Base-by-base conservation (phyloP, 2,888 invertebrate genomes). In the Gasteruption jaculator region DNA sequence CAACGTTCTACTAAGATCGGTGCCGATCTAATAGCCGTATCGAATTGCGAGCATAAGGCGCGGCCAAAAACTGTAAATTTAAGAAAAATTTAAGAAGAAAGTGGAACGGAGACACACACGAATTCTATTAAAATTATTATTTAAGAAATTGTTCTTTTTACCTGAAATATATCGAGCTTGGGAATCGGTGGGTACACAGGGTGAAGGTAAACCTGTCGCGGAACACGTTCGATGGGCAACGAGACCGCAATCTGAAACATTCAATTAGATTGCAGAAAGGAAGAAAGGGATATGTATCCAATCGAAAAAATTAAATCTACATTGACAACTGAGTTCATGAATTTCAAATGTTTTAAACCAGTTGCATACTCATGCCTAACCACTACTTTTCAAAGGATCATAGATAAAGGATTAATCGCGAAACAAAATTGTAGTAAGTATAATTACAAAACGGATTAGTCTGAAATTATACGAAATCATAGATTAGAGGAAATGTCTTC, bases 221-320 rank as follows among this genome's bases (percentile, higher is more conserved):
- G 80, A 76, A 68, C 85, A 86, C 48, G 81, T 81, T 48, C 82
- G 75, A 70, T 86, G 86, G 51, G 82, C 79, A 46, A 83, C 78
- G 54, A 83, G 71, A 41, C 84, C 83, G 68, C 86, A 86, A 60
- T 78, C 80, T 82, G 67, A 53, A 56, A 55, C 12, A 37, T 29
- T 26, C 19, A 31, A 21, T 37, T 11, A 35, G 14, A 18, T 20
- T 26, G 31, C 24, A 36, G 21, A 38, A 26, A 45, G 38, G 37
- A 43, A 32, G 24, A 25, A 26, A 20, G 21, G 30, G 5, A 15
- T 5, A n/a, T n/a, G n/a, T n/a, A n/a, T n/a, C n/a, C n/a, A n/a
- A n/a, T n/a, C n/a, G n/a, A n/a, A n/a, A n/a, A n/a, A n/a, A n/a
- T n/a, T n/a, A n/a, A n/a, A n/a, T n/a, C n/a, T n/a, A n/a, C n/a